Percentiles rank a stretch among this genome's conserved stretches.
These are phyloP conservation scores for Centropus unirufus DNA, from an alignment of 2,113 vertebrate species.

Conservation along the genomic window DNA sequence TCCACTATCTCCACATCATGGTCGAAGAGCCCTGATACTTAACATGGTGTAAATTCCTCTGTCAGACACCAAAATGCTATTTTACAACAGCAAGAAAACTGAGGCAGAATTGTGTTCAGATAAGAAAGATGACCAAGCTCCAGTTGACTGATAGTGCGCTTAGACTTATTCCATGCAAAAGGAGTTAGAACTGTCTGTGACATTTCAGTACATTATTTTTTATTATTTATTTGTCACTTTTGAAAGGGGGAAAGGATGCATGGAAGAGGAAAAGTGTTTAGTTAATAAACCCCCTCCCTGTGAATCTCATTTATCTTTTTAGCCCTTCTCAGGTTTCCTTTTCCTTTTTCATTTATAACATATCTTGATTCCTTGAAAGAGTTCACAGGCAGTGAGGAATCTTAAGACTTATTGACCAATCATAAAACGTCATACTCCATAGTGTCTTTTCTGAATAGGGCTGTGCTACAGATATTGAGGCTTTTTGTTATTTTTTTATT, in stretches of 20 bases:
- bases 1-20: background rate
- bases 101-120: background rate
- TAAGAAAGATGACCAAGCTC: background rate
- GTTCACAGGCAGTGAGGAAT: background rate
- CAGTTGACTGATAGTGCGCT: background rate
- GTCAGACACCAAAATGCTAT: background rate
- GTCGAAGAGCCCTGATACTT: background rate
- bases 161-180: background rate
- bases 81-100: background rate
- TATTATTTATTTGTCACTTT: background rate
- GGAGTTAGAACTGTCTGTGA: background rate
- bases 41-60: background rate
- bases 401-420: background rate
- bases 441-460: background rate
- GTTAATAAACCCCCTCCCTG: background rate
- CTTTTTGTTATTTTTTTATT: background rate
- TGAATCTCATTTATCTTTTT: background rate
- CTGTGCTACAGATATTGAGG: background rate
- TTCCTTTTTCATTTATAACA: background rate
- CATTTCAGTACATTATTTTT: background rate
- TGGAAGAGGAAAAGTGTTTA: background rate
- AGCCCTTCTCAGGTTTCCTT: background rate
- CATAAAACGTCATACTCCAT: background rate
- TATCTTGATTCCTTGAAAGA: background rate
- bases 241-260: background rate